Conservation (phyloP, 2,797 vertebrate genomes). For the Tragopan temminckii region DNA sequence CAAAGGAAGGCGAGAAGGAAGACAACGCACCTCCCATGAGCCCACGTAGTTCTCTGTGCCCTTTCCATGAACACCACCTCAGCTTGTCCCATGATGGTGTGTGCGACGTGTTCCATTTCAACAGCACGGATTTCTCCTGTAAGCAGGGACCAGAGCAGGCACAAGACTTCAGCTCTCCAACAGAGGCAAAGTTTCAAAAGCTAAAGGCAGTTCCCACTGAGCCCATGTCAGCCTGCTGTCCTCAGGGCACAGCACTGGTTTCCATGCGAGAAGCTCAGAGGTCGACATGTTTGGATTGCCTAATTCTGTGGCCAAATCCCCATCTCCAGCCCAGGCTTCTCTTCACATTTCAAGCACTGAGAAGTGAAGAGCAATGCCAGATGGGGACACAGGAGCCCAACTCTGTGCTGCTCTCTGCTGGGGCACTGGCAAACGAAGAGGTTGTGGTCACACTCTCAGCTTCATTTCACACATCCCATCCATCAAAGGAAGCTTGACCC, state of each 20-base stretch:
- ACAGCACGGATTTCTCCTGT: rapidly evolving
- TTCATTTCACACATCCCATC: not conserved
- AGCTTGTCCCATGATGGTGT: rapidly evolving
- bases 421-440: not conserved
- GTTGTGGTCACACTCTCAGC: not conserved
- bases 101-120: not conserved
- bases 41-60: not conserved
- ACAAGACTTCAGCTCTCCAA: not conserved
- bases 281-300: not conserved
- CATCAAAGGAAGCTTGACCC: not conserved
- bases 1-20: not conserved
- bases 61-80: not conserved
- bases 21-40: not conserved
- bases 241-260: not conserved
- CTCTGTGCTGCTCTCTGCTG: not conserved
- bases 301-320: not conserved
- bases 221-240: rapidly evolving
- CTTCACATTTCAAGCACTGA: not conserved
- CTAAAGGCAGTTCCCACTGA: not conserved
- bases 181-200: not conserved
- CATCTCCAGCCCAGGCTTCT: not conserved
- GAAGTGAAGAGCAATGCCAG: rapidly evolving
- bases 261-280: rapidly evolving
- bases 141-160: not conserved
- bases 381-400: not conserved